A percentile compares a stretch with the other conserved stretches of the same genome.
These are phyloP conservation scores for Ditula angustiorana DNA, from an alignment of 2,888 invertebrate genomes.

Conservation along the genomic window DNA sequence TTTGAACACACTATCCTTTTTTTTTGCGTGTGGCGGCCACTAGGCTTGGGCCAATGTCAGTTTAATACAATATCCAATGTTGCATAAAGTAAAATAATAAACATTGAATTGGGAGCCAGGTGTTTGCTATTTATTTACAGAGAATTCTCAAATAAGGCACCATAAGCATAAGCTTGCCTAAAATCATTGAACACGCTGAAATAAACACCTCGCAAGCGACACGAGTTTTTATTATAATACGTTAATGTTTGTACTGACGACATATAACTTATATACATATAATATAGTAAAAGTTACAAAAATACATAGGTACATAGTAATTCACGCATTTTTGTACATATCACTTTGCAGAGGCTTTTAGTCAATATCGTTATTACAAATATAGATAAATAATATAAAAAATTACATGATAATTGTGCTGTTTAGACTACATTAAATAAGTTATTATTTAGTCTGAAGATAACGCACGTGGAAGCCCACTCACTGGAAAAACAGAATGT, in stretches of 20 bases:
- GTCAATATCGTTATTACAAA: constrained; percentile 26
- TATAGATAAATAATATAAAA: constrained; percentile 23
- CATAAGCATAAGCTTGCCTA: constrained; percentile 37
- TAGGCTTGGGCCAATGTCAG: no score
- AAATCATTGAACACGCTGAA: constrained; percentile 16
- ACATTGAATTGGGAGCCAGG: not conserved
- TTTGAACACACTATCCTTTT: no score
- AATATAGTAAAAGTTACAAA: constrained; percentile 35
- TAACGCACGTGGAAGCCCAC: constrained; percentile 39
- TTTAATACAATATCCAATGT: not conserved
- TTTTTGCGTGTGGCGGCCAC: no score
- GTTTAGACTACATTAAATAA: constrained; percentile 12
- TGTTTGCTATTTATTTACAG: constrained; percentile 15
- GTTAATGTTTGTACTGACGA: constrained; percentile 31
- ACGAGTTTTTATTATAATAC: not conserved
- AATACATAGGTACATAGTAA: constrained; percentile 39
- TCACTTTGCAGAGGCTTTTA: constrained; percentile 21
- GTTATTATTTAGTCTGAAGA: constrained; percentile 12
- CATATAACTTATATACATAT: constrained; percentile 30
- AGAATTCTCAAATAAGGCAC: constrained; percentile 43
- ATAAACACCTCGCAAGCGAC: constrained; percentile 10
- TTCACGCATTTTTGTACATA: constrained; percentile 38
- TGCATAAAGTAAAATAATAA: not conserved
- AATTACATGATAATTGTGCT: constrained; percentile 32
- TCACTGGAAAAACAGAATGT: constrained; percentile 31